Evolutionary conservation across 2,113 vertebrate species (phyloP), one percentile per base, ranked within the genome.

Genomic region (Pleuronectes platessa): DNA sequence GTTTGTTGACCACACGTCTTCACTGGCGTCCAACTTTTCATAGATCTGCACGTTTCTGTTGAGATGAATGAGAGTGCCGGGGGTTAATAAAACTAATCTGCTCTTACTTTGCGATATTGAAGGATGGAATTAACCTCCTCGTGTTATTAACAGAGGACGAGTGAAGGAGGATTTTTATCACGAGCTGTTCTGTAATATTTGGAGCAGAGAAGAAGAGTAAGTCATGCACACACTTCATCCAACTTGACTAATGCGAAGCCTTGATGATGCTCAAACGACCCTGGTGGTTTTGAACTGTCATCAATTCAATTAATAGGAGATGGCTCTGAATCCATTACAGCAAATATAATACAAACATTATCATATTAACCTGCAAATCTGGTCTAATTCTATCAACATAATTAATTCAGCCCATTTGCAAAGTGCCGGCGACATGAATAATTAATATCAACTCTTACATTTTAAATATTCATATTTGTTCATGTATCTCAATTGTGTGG

Each of bases 381-480:
- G 74, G 79, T 86, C 85, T 88, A 81, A 91, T 92, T 90, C 91
- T 88, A 92, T 94, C 92, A 92, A 92, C 91, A 92, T 94, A 87
- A 93, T 93, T 91, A 90, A 92, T 93, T 84, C 61, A 89, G 86
- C 88, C 87, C 79, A 86, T 84, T 89, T 91, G 85, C 84, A 90
- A 93, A 90, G 89, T 81, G 88, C 85, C 59, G 35, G 51, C 89
- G 82, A 82, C 79, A 85, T 93, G 88, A 91, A 93, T 93, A 93
- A 91, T 89, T 92, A 84, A 94, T 90, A 81, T 59, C 35, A 92
- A 91, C 82, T 89, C 78, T 91, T 89, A 73, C 83, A 91, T 89
- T 88, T 93, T 79, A 94, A 93, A 91, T 91, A 93, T 93, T 92
- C 79, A 94, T 92, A 88, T 90, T 90, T 86, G 81, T 78, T 76